These are phyloP conservation scores for Pelobates cultripes DNA, from an alignment of 2,797 vertebrate species.

Conservation along the genomic window DNA sequence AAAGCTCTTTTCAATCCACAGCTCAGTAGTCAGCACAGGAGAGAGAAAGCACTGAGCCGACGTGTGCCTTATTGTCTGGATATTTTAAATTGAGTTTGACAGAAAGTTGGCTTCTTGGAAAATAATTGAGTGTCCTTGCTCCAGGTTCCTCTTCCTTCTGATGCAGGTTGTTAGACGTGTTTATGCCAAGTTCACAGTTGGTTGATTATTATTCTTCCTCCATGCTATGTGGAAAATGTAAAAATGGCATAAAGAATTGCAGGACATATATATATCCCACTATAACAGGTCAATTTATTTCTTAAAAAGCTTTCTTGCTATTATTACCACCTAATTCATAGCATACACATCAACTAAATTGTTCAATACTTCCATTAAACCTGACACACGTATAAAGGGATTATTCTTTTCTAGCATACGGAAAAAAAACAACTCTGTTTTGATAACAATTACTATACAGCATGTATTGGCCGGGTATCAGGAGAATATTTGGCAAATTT, in stretches of 20 bases:
- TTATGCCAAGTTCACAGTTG: constrained; percentile 47
- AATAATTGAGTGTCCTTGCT: constrained; percentile 44
- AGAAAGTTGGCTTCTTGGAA: constrained; percentile 48
- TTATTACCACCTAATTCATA: background rate
- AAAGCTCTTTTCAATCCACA: constrained; percentile 20
- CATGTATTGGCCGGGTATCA: no score
- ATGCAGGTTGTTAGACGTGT: constrained; percentile 48
- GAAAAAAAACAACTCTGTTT: no score
- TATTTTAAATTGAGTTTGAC: constrained; percentile 48
- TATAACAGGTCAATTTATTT: constrained; percentile 8
- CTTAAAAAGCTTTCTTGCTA: constrained; percentile 8
- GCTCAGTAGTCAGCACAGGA: constrained; percentile 22
- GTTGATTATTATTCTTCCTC: constrained; percentile 35
- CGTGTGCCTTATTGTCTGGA: constrained; percentile 35
- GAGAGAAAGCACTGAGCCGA: constrained; percentile 20
- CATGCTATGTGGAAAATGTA: constrained; percentile 23
- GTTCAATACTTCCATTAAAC: background rate
- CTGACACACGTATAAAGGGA: background rate
- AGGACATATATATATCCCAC: constrained; percentile 16
- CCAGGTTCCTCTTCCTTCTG: constrained; percentile 39
- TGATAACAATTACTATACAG: no score
- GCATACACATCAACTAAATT: background rate
- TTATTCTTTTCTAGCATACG: background rate
- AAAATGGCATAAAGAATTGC: constrained; percentile 11
- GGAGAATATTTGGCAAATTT: no score